A percentile compares a stretch with the other conserved stretches of the same genome.
These are phyloP conservation scores for Pseudorhombus dupliciocellatus DNA, from an alignment of 2,113 vertebrate species.

Conservation along the genomic window DNA sequence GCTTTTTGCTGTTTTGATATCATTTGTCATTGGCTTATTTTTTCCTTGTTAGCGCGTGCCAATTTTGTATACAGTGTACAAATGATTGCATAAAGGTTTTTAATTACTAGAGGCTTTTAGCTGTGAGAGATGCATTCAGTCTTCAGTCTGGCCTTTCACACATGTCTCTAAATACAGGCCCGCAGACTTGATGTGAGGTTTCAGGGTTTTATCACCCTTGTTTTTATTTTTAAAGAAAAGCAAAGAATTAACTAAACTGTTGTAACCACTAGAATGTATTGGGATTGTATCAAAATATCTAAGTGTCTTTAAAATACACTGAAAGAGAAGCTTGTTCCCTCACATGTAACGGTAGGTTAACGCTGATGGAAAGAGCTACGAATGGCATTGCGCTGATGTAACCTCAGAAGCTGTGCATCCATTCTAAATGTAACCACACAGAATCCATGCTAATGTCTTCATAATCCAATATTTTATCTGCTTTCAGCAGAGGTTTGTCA, in stretches of 20 bases:
- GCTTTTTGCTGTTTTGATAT: constrained; percentile 53
- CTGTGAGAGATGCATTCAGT: constrained; percentile 63
- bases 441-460: constrained; percentile 2
- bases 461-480: constrained; percentile 2
- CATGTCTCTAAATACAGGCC: constrained; percentile 63
- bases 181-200: constrained; percentile 51
- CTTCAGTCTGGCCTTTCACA: constrained; percentile 63
- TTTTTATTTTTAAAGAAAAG: constrained; percentile 63
- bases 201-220: constrained; percentile 58
- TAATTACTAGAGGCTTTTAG: constrained; percentile 69
- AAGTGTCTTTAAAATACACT: constrained; percentile 77
- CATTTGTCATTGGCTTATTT: constrained; percentile 66
- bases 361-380: constrained; percentile 46
- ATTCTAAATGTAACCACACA: constrained; percentile 9
- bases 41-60: constrained; percentile 73
- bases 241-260: constrained; percentile 67
- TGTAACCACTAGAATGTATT: constrained; percentile 89
- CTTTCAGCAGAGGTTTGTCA: background rate
- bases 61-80: constrained; percentile 75
- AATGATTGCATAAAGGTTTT: constrained; percentile 66
- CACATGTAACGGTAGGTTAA: constrained; percentile 69
- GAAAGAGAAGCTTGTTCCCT: constrained; percentile 68
- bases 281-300: constrained; percentile 73
- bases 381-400: constrained; percentile 75
- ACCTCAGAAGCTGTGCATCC: constrained; percentile 43